Evolutionary conservation across 2,797 vertebrate genomes (phyloP).

Genomic region (Alauda arvensis): DNA sequence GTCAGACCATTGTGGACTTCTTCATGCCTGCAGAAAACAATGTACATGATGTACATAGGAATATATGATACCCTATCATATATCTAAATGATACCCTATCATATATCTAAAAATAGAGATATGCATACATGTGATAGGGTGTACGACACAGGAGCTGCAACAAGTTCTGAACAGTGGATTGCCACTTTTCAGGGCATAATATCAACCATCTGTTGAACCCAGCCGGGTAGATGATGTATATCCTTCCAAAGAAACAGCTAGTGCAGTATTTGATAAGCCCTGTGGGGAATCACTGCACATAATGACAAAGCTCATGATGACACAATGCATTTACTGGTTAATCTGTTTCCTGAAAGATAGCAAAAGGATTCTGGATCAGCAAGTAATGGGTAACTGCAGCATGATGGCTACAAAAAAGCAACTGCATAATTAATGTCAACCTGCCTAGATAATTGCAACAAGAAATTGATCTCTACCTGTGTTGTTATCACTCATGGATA

Average conservation of each 20-base stretch:
- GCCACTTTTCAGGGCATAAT: not conserved
- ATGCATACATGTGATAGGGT: not conserved
- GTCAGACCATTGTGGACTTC: not conserved
- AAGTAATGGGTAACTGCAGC: not conserved
- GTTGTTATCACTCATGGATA: not conserved
- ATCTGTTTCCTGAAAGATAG: not conserved
- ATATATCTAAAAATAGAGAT: not conserved
- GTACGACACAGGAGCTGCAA: not conserved
- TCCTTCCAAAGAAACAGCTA: not conserved
- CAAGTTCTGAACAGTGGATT: not conserved
- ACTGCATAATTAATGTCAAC: not conserved
- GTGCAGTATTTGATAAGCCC: not conserved
- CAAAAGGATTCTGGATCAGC: not conserved
- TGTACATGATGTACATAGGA: not conserved
- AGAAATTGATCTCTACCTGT: not conserved
- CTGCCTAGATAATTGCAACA: not conserved
- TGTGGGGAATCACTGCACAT: not conserved
- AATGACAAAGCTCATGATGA: not conserved
- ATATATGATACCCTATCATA: not conserved
- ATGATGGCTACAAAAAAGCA: not conserved
- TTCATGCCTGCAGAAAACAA: not conserved
- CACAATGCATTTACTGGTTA: not conserved
- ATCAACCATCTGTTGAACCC: not conserved
- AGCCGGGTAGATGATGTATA: not conserved
- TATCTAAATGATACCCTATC: too few species aligned